Evolutionary conservation across 2,113 vertebrate species (phyloP).

Genomic region (Ranitomeya variabilis): DNA sequence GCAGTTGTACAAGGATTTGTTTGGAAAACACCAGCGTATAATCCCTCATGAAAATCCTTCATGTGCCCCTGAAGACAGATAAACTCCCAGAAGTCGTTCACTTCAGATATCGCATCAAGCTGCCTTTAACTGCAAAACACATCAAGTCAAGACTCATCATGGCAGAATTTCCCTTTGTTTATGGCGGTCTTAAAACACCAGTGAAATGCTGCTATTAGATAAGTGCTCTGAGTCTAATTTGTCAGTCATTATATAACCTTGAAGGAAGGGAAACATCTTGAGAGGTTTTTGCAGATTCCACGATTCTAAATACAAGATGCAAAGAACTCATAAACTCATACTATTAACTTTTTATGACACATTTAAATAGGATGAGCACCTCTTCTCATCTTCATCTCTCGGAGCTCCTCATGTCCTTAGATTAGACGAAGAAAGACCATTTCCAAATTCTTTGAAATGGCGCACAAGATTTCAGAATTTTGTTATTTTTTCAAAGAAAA

Average conservation of each 20-base stretch:
- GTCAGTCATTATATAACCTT: slow-evolving; percentile 38
- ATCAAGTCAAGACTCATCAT: slow-evolving; percentile 16
- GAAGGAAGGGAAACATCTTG: slow-evolving; percentile 28
- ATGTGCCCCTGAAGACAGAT: slow-evolving; percentile 26
- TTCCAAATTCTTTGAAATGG: not conserved
- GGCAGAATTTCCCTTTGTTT: slow-evolving; percentile 36
- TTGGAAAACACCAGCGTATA: not conserved
- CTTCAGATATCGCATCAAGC: slow-evolving; percentile 1
- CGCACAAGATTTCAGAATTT: no score
- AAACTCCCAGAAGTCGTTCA: slow-evolving; percentile 34
- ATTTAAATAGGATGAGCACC: slow-evolving; percentile 9
- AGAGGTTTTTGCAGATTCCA: slow-evolving; percentile 20
- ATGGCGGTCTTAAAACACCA: slow-evolving; percentile 31
- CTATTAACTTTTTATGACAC: slow-evolving; percentile 15
- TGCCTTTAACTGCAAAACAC: slow-evolving; percentile 35
- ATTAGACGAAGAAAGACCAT: not conserved
- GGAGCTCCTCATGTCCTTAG: not conserved
- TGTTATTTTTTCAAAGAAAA: no score
- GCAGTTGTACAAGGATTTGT: slow-evolving; percentile 18
- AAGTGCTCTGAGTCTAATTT: slow-evolving; percentile 39
- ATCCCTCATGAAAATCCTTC: slow-evolving; percentile 35
- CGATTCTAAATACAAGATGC: slow-evolving; percentile 20
- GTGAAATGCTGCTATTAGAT: slow-evolving; percentile 41
- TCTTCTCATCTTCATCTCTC: not conserved
- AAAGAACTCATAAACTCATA: not conserved